Conservation (phyloP, 1,140 invertebrate genomes). For the Drosophila orena region DNA sequence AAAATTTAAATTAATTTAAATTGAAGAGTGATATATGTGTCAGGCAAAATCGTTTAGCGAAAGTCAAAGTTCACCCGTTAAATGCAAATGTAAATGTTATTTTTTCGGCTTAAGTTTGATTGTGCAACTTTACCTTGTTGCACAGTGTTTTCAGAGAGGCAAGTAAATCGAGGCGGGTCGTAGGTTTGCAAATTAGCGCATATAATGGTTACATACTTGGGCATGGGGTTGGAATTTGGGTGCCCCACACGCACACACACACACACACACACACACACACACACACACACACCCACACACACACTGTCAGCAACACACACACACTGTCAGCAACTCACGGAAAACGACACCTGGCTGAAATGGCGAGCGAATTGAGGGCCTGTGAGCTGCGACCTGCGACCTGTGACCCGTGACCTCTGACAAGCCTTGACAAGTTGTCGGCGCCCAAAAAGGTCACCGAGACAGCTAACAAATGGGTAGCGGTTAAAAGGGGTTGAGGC, state of each 20-base stretch:
- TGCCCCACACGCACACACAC: background rate
- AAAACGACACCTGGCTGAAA: slow-evolving; percentile 34
- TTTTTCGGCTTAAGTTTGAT: background rate
- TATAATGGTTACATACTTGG: slow-evolving; percentile 35
- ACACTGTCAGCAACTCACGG: no score
- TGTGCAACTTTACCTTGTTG: slow-evolving; percentile 1
- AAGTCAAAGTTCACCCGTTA: background rate
- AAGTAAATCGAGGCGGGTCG: slow-evolving; percentile 1
- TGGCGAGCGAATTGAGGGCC: background rate
- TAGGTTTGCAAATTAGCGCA: slow-evolving; percentile 48
- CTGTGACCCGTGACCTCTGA: slow-evolving; percentile 2
- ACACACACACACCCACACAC: background rate
- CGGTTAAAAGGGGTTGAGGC: slow-evolving; percentile 15
- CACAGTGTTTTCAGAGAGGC: slow-evolving; percentile 6
- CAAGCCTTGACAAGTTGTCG: slow-evolving; percentile 39
- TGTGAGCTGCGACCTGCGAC: background rate
- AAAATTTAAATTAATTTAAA: no score
- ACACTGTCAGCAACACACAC: no score
- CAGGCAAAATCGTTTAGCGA: background rate
- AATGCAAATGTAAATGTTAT: background rate
- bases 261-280: no score
- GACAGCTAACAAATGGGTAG: slow-evolving; percentile 43
- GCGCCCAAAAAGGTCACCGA: slow-evolving; percentile 32
- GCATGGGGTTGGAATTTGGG: background rate
- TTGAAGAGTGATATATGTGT: no score